Evolutionary conservation across 2,797 vertebrate genomes (phyloP).

Genomic region (Craterocephalus amniculus): DNA sequence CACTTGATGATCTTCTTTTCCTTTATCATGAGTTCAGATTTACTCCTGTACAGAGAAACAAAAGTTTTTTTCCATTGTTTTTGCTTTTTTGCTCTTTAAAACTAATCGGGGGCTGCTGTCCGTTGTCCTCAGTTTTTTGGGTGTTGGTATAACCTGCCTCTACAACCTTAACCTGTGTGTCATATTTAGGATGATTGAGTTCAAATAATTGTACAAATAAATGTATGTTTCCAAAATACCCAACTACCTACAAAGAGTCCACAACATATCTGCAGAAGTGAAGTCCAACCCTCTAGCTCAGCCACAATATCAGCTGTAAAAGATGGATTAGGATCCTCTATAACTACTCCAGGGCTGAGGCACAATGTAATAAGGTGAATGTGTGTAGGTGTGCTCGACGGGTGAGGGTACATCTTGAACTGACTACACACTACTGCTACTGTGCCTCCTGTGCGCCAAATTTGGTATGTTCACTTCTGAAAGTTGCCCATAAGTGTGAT

Average conservation of each 20-base stretch:
- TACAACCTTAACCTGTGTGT: slow-evolving; percentile 60
- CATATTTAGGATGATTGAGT: slow-evolving; percentile 67
- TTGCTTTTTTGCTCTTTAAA: slow-evolving; percentile 34
- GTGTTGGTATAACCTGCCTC: slow-evolving; percentile 67
- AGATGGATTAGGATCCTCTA: slow-evolving; percentile 68
- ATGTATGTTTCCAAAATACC: slow-evolving; percentile 17
- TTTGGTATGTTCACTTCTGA: slow-evolving; percentile 55
- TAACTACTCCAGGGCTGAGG: slow-evolving; percentile 53
- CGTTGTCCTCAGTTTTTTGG: slow-evolving; percentile 60
- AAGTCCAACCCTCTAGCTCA: slow-evolving; percentile 57
- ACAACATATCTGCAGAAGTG: slow-evolving; percentile 40
- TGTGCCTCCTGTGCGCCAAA: slow-evolving; percentile 30
- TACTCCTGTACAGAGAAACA: slow-evolving; percentile 3
- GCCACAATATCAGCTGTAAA: slow-evolving; percentile 67
- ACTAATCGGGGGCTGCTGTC: slow-evolving; percentile 42
- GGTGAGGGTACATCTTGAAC: slow-evolving; percentile 38
- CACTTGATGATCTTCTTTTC: slow-evolving; percentile 7
- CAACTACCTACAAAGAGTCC: slow-evolving; percentile 4
- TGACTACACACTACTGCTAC: slow-evolving; percentile 38
- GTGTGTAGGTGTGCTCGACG: slow-evolving; percentile 21
- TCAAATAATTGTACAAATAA: slow-evolving; percentile 47
- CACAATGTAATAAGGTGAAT: slow-evolving; percentile 58
- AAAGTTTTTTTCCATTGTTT: background rate
- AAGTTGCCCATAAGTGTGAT: slow-evolving; percentile 41
- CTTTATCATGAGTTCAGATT: background rate